Evolutionary conservation across 2,797 vertebrate genomes (phyloP), one percentile per base, ranked within the genome.

Genomic region (Gallinago stenura): DNA sequence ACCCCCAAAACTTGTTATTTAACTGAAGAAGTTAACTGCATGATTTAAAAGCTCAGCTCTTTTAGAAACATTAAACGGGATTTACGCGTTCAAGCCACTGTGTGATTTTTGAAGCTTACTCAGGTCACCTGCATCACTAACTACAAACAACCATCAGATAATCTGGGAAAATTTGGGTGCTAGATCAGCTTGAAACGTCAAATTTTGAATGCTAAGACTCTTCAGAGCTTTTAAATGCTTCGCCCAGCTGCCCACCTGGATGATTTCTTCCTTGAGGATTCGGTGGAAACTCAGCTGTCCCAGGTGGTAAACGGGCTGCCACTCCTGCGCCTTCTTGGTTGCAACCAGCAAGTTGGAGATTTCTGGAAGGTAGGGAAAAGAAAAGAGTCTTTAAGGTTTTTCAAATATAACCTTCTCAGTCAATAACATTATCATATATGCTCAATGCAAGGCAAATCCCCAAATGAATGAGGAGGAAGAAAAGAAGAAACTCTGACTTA

Each of bases 261-360:
- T 72, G 37, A 99, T 99, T 78, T 99, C 98, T 54, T 99, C 99
- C 97, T 99, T 99, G 77, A 98, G 99, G 94, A 99, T 99, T 30
- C 98, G 98, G 92, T 99, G 98, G 95, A 99, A 99, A 97, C 98
- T 99, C 97, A 99, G 98, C 96, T 99, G 99, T 70, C 98, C 99
- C 68, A 99, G 98, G 57, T 97, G 79, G 21, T 96, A 97, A 48
- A 96, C 95, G 0, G 98, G 97, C 39, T 98, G 98, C 97, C 98
- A 98, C 7, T 98, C 98, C 16, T 98, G 98, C 0, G 98, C 99
- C 97, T 98, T 98, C 96, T 99, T 99, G 33, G 99, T 99, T 73
- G 99, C 99, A 96, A 99, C 99, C 54, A 99, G 98, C 83, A 99
- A 96, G 96, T 99, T 99, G 51, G 99, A 99, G 85, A 99, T 98